These are phyloP conservation scores for Oxyteleia sp. DNA, from an alignment of 2,888 invertebrate species.

Conservation along the genomic window DNA sequence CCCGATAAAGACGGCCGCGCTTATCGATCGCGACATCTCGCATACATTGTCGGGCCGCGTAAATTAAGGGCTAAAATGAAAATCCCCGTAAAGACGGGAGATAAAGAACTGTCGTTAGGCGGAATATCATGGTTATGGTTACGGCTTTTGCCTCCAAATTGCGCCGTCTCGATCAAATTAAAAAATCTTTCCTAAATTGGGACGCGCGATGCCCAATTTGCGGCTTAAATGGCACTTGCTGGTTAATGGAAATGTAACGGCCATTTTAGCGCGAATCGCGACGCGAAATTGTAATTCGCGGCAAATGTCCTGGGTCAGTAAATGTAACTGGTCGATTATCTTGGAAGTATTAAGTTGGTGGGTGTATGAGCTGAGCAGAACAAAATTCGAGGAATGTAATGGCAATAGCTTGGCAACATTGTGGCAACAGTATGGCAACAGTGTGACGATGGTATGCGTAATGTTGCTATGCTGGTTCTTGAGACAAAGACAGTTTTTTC, in stretches of 20 bases:
- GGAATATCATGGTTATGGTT: conserved; percentile 50
- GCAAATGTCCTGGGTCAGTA: no score
- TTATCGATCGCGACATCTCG: conserved; percentile 55
- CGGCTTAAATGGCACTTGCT: conserved; percentile 13
- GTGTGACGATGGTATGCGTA: no score
- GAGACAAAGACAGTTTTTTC: no score
- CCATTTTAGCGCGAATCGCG: conserved; percentile 40
- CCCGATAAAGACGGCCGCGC: conserved; percentile 37
- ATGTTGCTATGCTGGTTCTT: no score
- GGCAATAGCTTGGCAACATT: no score
- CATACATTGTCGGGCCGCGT: not conserved
- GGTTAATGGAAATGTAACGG: conserved; percentile 56
- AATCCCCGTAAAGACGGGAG: conserved; percentile 32
- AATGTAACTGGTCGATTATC: no score
- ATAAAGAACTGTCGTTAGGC: conserved; percentile 28
- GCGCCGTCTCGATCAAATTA: conserved; percentile 32
- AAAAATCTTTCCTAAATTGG: conserved; percentile 55
- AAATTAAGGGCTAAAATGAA: conserved; percentile 60
- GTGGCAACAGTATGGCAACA: no score
- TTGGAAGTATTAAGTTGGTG: no score
- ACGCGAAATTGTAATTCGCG: conserved; percentile 47
- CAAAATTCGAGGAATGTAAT: no score
- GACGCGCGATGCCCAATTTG: conserved; percentile 32
- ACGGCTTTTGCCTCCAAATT: conserved; percentile 29
- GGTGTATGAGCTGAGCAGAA: no score